Conservation (phyloP, 2,113 vertebrate genomes). For the Carassius gibelio region DNA sequence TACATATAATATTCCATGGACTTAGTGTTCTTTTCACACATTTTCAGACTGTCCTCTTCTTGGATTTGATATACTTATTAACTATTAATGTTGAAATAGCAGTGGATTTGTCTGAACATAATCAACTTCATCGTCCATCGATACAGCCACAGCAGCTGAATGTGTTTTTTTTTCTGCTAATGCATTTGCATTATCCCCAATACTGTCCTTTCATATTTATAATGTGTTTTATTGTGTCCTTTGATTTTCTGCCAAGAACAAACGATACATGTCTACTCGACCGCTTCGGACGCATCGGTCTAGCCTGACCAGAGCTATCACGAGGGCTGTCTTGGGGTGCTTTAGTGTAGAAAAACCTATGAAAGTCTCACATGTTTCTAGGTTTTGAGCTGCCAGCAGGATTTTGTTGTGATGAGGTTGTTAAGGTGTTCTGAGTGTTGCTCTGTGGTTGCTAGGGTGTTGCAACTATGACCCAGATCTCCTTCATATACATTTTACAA, state of each 20-base stretch:
- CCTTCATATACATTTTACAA: neutral
- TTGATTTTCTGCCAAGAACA: neutral
- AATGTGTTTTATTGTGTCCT: neutral
- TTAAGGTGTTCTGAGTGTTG: neutral
- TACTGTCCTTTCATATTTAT: neutral
- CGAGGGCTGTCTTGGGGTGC: neutral
- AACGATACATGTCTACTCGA: neutral
- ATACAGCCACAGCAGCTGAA: neutral
- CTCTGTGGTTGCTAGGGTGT: neutral
- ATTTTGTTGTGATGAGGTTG: too few species aligned
- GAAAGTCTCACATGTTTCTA: too few species aligned
- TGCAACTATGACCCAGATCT: neutral
- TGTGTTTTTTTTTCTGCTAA: neutral
- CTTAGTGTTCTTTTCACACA: too few species aligned
- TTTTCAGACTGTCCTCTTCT: too few species aligned
- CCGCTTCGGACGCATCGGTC: neutral
- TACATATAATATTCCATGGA: too few species aligned
- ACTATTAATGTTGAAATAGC: neutral
- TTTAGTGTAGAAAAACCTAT: neutral
- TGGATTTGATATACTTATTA: neutral
- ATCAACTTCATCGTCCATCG: neutral
- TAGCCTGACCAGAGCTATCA: too few species aligned
- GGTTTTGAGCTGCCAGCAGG: too few species aligned
- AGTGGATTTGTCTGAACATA: neutral
- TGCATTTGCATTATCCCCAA: neutral